These are phyloP conservation scores for Leucania comma DNA, from an alignment of 2,888 invertebrate species.

Conservation along the genomic window DNA sequence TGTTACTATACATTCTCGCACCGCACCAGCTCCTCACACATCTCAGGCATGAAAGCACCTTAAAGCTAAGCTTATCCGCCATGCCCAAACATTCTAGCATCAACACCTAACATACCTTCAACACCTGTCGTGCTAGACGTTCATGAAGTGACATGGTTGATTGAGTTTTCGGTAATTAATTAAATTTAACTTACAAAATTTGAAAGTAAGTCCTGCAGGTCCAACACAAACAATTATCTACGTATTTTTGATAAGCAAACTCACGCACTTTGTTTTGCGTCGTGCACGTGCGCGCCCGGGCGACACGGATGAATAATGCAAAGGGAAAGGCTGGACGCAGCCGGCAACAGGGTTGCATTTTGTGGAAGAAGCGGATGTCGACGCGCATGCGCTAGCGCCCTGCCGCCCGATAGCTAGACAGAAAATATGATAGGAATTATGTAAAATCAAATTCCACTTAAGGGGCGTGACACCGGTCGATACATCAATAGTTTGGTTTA, in stretches of 20 bases:
- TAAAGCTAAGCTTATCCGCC: neutral
- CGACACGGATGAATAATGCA: neutral
- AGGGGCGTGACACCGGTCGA: neutral
- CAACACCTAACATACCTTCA: no score
- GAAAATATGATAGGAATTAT: neutral
- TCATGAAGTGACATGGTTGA: neutral
- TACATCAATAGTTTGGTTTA: constrained; percentile 2
- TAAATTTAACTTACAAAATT: neutral
- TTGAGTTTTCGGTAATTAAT: neutral
- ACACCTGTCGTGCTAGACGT: neutral
- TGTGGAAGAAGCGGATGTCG: neutral
- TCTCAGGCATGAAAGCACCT: neutral
- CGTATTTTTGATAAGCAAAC: no score
- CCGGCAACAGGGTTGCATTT: neutral
- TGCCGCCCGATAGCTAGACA: neutral
- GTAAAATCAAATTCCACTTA: neutral
- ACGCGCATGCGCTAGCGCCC: constrained; percentile 3
- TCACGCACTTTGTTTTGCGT: neutral
- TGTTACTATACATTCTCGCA: neutral
- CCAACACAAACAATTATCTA: neutral
- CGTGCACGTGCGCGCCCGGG: constrained; percentile 1
- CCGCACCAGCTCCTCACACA: neutral
- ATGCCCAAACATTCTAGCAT: neutral
- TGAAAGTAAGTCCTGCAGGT: neutral
- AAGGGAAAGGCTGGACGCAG: neutral